Percentiles rank a stretch among this genome's conserved stretches.
Conservation (phyloP, 1,140 invertebrate genomes). For the Drosophila kikkawai region DNA sequence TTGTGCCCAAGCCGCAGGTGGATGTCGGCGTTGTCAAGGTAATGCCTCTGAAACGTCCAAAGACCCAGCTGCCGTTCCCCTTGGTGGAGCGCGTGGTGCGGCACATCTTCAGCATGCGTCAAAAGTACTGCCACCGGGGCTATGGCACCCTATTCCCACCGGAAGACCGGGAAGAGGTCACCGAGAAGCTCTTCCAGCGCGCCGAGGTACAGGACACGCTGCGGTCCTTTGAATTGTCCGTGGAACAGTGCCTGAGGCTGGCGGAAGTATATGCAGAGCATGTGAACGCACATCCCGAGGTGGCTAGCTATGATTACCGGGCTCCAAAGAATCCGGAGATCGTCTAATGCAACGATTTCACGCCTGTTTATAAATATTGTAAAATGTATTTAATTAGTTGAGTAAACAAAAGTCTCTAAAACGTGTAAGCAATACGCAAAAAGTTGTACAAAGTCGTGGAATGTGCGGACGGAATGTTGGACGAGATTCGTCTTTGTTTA, state of each 20-base stretch:
- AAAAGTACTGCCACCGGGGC: conserved; percentile 92
- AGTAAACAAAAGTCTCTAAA: conserved; percentile 57
- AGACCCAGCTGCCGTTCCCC: conserved; percentile 91
- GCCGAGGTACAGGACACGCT: conserved; percentile 90
- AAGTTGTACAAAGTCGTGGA: conserved; percentile 42
- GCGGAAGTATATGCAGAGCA: conserved; percentile 92
- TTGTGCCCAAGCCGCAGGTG: conserved; percentile 97
- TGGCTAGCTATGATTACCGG: conserved; percentile 90
- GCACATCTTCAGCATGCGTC: conserved; percentile 94
- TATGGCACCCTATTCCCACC: conserved; percentile 92
- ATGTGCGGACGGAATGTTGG: conserved; percentile 57
- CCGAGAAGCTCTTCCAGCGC: conserved; percentile 89
- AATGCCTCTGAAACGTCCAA: conserved; percentile 92
- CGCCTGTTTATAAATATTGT: conserved; percentile 58
- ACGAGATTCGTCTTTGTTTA: conserved; percentile 62
- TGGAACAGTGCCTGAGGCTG: conserved; percentile 92
- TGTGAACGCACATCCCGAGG: conserved; percentile 89
- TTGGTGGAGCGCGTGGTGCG: conserved; percentile 96
- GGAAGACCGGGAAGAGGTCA: conserved; percentile 88
- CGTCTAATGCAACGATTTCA: conserved; percentile 47
- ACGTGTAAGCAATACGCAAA: conserved; percentile 41
- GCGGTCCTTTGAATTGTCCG: conserved; percentile 90
- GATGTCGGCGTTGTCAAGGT: conserved; percentile 98
- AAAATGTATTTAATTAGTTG: conserved; percentile 71
- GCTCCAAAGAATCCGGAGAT: conserved; percentile 85